A percentile compares a stretch with the other conserved stretches of the same genome.
Conservation (phyloP, 64 coral and sea anemone species). For the Porites lutea region DNA sequence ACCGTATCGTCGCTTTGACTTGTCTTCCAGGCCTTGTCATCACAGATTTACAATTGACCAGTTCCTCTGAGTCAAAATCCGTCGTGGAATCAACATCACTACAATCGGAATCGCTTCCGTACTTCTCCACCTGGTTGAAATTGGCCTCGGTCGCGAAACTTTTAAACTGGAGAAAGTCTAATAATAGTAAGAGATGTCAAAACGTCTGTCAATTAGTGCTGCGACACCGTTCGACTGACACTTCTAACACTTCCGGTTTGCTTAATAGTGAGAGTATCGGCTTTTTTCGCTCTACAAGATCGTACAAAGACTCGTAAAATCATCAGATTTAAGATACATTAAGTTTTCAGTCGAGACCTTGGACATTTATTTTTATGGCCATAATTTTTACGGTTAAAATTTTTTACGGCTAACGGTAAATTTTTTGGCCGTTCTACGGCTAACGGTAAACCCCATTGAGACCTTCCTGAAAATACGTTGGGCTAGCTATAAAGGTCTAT, state of each 20-base stretch:
- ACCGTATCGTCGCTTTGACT: too few relatives aligned
- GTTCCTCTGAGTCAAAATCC: too few relatives aligned
- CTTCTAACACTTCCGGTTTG: constrained; percentile 27
- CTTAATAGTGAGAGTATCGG: constrained; percentile 42
- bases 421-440: neutral
- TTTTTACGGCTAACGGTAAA: constrained; percentile 31
- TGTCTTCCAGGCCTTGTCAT: too few relatives aligned
- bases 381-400: constrained; percentile 24
- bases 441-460: neutral
- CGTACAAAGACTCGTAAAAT: neutral
- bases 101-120: too few relatives aligned
- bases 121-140: too few relatives aligned
- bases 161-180: neutral
- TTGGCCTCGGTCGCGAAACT: neutral
- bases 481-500: too few relatives aligned
- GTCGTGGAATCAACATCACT: too few relatives aligned
- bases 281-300: neutral
- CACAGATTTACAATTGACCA: too few relatives aligned
- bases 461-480: too few relatives aligned
- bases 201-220: neutral
- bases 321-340: neutral
- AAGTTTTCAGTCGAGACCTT: constrained; percentile 15
- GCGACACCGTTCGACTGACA: constrained; percentile 12
- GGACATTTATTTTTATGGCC: neutral
- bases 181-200: neutral